Base-by-base conservation (phyloP, 2,888 invertebrate species). In the Drosophila austrosaltans region DNA sequence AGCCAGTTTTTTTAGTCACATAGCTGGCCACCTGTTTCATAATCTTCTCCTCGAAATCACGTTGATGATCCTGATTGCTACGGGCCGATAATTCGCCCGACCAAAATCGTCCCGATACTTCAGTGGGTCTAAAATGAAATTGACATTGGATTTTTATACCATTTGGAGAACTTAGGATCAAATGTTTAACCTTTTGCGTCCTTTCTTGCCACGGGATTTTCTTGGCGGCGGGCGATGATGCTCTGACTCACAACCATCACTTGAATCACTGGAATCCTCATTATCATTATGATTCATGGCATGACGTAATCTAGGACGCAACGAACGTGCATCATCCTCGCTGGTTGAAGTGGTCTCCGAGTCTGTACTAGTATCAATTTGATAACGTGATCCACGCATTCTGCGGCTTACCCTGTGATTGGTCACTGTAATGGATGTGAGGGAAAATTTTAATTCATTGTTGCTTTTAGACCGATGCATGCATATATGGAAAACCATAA, bases 21-120 rank as follows among this genome's bases (percentile, higher is more conserved):
- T 91, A 86, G 25, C 86, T 77, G 42, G 90, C 77, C n/a, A 92
- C 91, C 65, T 93, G 91, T 61, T 95, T 93, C 78, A 96, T 94
- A 0, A 95, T 94, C 76, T 94, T 94, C 93, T 97, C 97, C 91
- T 97, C 97, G 89, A 95, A 95, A 70, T 97, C 95, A 4, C 97
- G 93, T 91, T 97, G 97, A 85, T 96, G 95, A 91, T 97, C 97
- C 91, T 97, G 97, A 93, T 97, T 97, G 88, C 96, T 96, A 78
- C 97, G 94, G 3, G 96, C 96, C 0, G 96, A 96, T 66, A 96
- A 93, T 79, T 96, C 95, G 22, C 95, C 93, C 72, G 95, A 95
- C 97, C 97, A 97, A 82, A 95, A 94, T 28, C 95, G 94, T 4
- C 94, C 94, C 8, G 93, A 93, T 54, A 93, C 83, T 42, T 89